Conservation (phyloP, 1,140 invertebrate species). For the Pseudomyrmex pallidus region DNA sequence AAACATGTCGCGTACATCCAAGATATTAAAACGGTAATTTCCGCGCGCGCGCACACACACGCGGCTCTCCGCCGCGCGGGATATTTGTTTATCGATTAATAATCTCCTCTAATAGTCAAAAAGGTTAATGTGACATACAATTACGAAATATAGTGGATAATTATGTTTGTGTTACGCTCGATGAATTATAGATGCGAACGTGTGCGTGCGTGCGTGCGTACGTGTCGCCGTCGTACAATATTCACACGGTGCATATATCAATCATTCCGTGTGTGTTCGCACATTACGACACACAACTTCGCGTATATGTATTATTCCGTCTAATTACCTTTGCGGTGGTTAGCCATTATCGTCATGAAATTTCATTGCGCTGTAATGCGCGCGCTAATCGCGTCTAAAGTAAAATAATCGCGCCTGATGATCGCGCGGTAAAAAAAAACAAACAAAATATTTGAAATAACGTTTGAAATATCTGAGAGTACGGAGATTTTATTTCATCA, state of each 20-base stretch:
- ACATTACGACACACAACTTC: conserved; percentile 36
- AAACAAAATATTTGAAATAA: too few species aligned
- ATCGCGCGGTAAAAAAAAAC: too few species aligned
- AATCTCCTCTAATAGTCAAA: conserved; percentile 37
- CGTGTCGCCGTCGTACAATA: conserved; percentile 26
- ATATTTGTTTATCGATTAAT: conserved; percentile 40
- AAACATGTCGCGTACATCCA: background rate
- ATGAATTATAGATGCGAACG: conserved; percentile 56
- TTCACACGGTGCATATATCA: conserved; percentile 46
- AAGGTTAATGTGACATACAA: conserved; percentile 29
- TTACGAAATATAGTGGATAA: conserved; percentile 52
- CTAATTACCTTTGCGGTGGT: conserved; percentile 28
- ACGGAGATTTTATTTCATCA: too few species aligned
- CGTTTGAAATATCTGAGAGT: too few species aligned
- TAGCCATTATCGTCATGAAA: conserved; percentile 41
- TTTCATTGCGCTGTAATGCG: conserved; percentile 7
- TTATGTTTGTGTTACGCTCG: conserved; percentile 52
- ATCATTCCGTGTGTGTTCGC: conserved; percentile 53
- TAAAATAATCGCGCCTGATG: conserved; percentile 25
- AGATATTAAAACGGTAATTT: conserved; percentile 24
- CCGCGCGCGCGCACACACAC: background rate
- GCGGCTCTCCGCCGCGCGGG: too few species aligned
- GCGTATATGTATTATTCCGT: conserved; percentile 7
- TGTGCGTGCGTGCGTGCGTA: too few species aligned
- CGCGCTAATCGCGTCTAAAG: conserved; percentile 19